Evolutionary conservation across 2,888 invertebrate species (phyloP), one percentile per base, ranked within the genome.

Genomic region (Meteorus colon): DNA sequence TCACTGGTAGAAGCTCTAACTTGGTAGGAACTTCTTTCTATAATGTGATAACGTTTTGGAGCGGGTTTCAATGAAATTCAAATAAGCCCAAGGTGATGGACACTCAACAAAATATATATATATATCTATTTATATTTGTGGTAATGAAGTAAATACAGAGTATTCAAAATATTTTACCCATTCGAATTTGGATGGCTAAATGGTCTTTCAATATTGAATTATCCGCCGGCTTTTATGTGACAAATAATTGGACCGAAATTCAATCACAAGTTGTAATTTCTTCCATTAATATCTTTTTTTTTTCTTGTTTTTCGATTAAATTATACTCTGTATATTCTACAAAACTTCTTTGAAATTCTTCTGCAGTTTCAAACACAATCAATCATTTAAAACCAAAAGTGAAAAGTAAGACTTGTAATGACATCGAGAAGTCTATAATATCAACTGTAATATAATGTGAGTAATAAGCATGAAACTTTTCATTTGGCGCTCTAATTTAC

Each of bases 211-310:
- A 48, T 48, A 72, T 66, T 80, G 81, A 78, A 81, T 82, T 82
- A 81, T 81, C 77, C 77, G 80, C 80, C n/a, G 78, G 81, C 68
- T 77, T 68, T 75, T 76, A 70, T 73, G 75, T 71, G 77, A 77
- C 80, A 81, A 80, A 83, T 83, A 80, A 84, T 82, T 82, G 81
- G 80, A 81, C 80, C 78, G 76, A 81, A 82, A 82, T 82, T 84
- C 82, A 84, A 84, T 84, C 81, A 82, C 48, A 34, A 31, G 16
- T 63, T 34, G 65, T 73, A 74, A 68, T 73, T 73, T 75, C 73
- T 71, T 37, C 72, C 48, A 48, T 60, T 72, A 37, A 31, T 48
- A 71, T 65, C 67, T 72, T 62, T 71, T 74, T 77, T 74, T 74
- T 79, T 68, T 63, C 73, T 71, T 74, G 76, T 74, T 74, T 79